These are phyloP conservation scores for Lasioglossum vierecki DNA, from an alignment of 2,888 invertebrate genomes.

Conservation along the genomic window DNA sequence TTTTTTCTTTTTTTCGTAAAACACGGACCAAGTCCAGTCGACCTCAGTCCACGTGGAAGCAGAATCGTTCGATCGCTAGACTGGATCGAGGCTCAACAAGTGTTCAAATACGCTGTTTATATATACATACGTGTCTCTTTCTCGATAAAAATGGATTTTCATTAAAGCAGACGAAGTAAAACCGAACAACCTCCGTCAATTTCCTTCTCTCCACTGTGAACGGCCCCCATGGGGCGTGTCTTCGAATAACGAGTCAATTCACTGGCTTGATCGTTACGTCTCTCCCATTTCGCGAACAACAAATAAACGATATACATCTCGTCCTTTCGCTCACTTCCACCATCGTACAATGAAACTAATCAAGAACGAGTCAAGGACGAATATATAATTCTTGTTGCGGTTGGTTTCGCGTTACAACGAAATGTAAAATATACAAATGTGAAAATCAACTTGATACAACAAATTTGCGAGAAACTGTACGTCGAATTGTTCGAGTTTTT, in stretches of 20 bases:
- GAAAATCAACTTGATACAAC: not conserved
- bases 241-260: not conserved
- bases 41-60: not conserved
- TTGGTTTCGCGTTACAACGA: not conserved
- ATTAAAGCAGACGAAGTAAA: constrained; percentile 51
- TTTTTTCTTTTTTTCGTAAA: constrained; percentile 5
- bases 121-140: constrained; percentile 43
- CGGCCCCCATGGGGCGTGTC: not conserved
- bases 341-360: not conserved
- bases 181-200: constrained; percentile 18
- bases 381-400: not conserved
- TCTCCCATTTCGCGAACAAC: not conserved
- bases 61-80: constrained; percentile 17
- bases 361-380: not conserved
- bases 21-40: constrained; percentile 21
- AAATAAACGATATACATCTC: not conserved
- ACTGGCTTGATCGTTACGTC: not conserved
- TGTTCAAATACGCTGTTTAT: constrained; percentile 50
- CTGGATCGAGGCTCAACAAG: constrained; percentile 40
- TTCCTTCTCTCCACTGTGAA: constrained; percentile 10
- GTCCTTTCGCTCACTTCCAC: not conserved
- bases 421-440: not conserved
- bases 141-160: constrained; percentile 49
- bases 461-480: not conserved
- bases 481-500: not conserved